Evolutionary conservation across 2,113 vertebrate species (phyloP), one percentile per base, ranked within the genome.

Genomic region (Egretta garzetta): DNA sequence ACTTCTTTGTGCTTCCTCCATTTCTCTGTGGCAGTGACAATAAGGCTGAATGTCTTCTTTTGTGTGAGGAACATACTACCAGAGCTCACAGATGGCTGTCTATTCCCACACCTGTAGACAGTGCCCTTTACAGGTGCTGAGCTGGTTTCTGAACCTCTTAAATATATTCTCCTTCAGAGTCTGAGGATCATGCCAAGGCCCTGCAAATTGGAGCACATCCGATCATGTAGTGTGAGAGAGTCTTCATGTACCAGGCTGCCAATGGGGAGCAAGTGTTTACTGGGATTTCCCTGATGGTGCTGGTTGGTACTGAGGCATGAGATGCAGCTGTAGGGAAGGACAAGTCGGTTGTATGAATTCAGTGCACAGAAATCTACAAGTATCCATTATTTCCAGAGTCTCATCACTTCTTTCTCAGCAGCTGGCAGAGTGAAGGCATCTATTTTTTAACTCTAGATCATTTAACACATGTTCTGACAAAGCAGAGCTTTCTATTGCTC

Each of bases 211-310:
- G 15, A 74, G 47, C 41, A 62, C 8, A 8, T 43, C 50, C 64
- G 35, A 35, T 76, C 45, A 49, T 4, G 1, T 24, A 17, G 9
- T n/a, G 6, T 59, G 53, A 68, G 50, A 86, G 24, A n/a, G 24
- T 59, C 47, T 72, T 49, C n/a, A 9, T 33, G 32, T 75, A 37
- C 52, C 35, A 16, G 12, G 62, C 52, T 96, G 52, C 58, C 28
- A 21, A 35, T 1, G 1, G 14, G 19, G 12, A 86, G 14, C 2
- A 9, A 14, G 10, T 0, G 0, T 55, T 68, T 55, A n/a, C 20
- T 52, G 30, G 39, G 20, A 35, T 49, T 93, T 91, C 23, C 8
- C 41, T 47, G 15, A 1, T 37, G 66, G 32, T 71, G 32, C 56
- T 88, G 39, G 9, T 35, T 85, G 56, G 33, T 75, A 22, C 41